phyloP scores from a whole-genome alignment of 2,888 invertebrate species.

The Argyra leucocephala region DNA sequence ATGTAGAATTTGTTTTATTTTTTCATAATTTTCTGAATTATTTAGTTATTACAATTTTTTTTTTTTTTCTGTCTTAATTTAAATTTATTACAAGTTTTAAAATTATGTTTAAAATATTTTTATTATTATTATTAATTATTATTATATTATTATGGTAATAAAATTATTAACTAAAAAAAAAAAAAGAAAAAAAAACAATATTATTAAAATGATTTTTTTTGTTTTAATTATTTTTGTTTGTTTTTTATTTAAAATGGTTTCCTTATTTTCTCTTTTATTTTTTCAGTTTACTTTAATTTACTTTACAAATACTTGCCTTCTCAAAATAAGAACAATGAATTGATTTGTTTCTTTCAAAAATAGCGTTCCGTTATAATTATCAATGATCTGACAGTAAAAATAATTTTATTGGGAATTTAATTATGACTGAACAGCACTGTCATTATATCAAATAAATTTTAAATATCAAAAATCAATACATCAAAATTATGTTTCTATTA shows the following conservation, averaged over 20 bases:
- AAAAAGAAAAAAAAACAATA: slow-evolving; percentile 10
- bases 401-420: too few relatives aligned
- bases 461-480: too few relatives aligned
- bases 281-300: background rate
- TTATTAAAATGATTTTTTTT: slow-evolving; percentile 19
- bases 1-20: too few relatives aligned
- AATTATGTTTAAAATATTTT: slow-evolving; percentile 11
- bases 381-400: too few relatives aligned
- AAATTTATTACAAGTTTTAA: slow-evolving; percentile 17
- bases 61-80: slow-evolving; percentile 12
- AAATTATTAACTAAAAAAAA: slow-evolving; percentile 10
- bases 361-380: too few relatives aligned
- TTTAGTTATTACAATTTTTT: slow-evolving; percentile 14
- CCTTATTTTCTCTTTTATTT: background rate
- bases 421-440: too few relatives aligned
- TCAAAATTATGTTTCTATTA: too few relatives aligned
- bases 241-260: slow-evolving; percentile 10
- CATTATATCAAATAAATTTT: too few relatives aligned
- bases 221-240: slow-evolving; percentile 14
- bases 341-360: too few relatives aligned
- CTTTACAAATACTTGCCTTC: too few relatives aligned
- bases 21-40: background rate
- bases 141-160: slow-evolving; percentile 2
- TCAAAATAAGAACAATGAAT: too few relatives aligned
- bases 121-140: slow-evolving; percentile 1